Evolutionary conservation across 2,888 invertebrate species (phyloP).

Genomic region (Nomada ruficornis): DNA sequence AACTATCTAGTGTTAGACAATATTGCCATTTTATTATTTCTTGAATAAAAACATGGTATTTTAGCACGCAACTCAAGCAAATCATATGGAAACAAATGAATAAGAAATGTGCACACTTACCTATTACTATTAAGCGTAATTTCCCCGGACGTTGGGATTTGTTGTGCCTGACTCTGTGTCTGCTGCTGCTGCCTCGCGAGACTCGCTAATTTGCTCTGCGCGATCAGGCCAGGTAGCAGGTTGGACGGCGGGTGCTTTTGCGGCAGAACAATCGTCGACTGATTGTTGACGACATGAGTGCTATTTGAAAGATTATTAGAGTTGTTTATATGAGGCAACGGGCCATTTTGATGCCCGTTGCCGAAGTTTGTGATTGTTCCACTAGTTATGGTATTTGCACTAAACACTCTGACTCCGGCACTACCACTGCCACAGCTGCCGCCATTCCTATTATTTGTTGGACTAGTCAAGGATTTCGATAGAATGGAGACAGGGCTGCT

Average conservation of each 20-base stretch:
- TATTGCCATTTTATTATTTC: neutral
- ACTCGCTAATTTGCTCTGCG: conserved; percentile 81
- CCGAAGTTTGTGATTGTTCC: conserved; percentile 78
- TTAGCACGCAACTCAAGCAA: neutral
- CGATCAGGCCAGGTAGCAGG: conserved; percentile 80
- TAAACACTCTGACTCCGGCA: conserved; percentile 73
- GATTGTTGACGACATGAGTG: conserved; percentile 77
- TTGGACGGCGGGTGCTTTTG: conserved; percentile 82
- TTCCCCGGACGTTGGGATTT: conserved; percentile 83
- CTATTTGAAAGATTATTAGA: conserved; percentile 77
- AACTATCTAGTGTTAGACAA: neutral
- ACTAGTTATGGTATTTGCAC: conserved; percentile 67
- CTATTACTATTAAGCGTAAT: conserved; percentile 88
- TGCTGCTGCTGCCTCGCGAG: conserved; percentile 80
- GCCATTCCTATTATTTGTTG: conserved; percentile 79
- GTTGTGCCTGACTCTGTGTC: conserved; percentile 77
- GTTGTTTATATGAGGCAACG: conserved; percentile 73
- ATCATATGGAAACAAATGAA: neutral
- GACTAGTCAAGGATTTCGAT: conserved; percentile 83
- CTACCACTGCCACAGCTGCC: conserved; percentile 66
- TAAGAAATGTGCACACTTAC: conserved; percentile 77
- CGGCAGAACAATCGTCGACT: conserved; percentile 80
- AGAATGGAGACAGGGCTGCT: conserved; percentile 78
- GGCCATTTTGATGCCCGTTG: conserved; percentile 82
- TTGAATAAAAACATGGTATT: neutral